Evolutionary conservation across 2,113 vertebrate genomes (phyloP), one percentile per base, ranked within the genome.

Genomic region (Plotosus lineatus): DNA sequence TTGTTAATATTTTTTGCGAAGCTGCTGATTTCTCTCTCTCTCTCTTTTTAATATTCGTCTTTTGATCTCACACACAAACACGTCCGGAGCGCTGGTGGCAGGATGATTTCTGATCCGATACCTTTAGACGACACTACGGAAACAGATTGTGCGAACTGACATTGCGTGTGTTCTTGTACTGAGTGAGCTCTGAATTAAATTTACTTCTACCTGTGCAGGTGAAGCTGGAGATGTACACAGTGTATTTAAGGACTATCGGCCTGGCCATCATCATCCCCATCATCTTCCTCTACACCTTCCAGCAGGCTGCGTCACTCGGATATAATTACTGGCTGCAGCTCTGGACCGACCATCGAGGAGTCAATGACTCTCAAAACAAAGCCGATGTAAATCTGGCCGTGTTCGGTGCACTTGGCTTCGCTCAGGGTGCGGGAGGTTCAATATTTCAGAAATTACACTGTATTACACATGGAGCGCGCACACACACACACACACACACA

Each of bases 241-340:
- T 87, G 69, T 95, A 95, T 88, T 84, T 95, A 80, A 78, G 15
- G 83, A 93, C 91, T 0, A 65, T 85, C 2, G 92, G 94, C 12
- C 15, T 33, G 2, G 83, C 86, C 0, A 75, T 93, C 75, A 91
- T 92, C 55, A 40, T 65, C 38, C 90, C 68, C 53, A 58, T 83
- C 0, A 6, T 92, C 0, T 83, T 94, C 80, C 74, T 92, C 75
- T 94, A 93, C 80, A 8, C 84, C 0, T 88, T 90, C 86, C 94
- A 95, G 89, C 95, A 96, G 86, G 90, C 86, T 1, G 15, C 92
- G 66, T 94, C 95, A 0, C 93, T 94, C 84, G 89, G 87, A 10
- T 89, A 90, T 3, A 92, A 94, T 63, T 94, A 95, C 84, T 95
- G 95, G 95, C 92, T 96, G 83, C 93, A 94, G 86, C 50, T 91